Evolutionary conservation across 2,888 invertebrate species (phyloP).

Genomic region (Drosophila nigricruria): DNA sequence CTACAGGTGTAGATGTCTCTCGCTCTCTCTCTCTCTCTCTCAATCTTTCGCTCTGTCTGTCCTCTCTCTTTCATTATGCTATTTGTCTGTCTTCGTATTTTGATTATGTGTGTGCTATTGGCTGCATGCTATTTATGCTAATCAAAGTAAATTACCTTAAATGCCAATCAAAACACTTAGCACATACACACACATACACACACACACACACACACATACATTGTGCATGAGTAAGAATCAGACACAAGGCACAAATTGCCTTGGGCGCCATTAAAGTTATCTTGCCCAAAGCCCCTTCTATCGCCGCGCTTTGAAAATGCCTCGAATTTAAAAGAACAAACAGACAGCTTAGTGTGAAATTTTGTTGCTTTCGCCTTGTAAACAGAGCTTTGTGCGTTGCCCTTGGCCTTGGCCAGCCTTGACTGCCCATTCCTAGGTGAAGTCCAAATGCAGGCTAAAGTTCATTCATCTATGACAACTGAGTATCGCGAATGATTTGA

Average conservation of each 20-base stretch:
- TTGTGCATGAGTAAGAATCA: neutral
- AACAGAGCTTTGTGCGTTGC: slow-evolving; percentile 1
- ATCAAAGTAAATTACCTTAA: slow-evolving; percentile 41
- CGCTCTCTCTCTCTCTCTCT: neutral
- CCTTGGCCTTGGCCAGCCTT: slow-evolving; percentile 26
- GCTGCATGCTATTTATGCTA: slow-evolving; percentile 28
- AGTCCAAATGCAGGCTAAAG: slow-evolving; percentile 16
- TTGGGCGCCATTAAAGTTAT: slow-evolving; percentile 35
- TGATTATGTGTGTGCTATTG: slow-evolving; percentile 1
- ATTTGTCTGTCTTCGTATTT: neutral
- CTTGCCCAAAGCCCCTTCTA: neutral
- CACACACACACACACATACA: neutral
- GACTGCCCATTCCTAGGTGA: slow-evolving; percentile 23
- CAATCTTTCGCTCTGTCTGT: neutral
- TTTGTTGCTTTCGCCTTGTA: slow-evolving; percentile 3
- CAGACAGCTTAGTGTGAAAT: slow-evolving; percentile 25
- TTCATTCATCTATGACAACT: slow-evolving; percentile 32
- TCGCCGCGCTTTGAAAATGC: neutral
- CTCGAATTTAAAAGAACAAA: slow-evolving; percentile 11
- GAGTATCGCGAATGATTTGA: neutral
- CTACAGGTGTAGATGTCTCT: slow-evolving; percentile 11
- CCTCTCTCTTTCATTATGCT: neutral
- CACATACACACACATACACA: neutral
- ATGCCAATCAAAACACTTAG: slow-evolving; percentile 42
- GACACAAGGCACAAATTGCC: slow-evolving; percentile 23